Base-by-base conservation (phyloP, 1,140 invertebrate species). In the Anoplophora glabripennis region DNA sequence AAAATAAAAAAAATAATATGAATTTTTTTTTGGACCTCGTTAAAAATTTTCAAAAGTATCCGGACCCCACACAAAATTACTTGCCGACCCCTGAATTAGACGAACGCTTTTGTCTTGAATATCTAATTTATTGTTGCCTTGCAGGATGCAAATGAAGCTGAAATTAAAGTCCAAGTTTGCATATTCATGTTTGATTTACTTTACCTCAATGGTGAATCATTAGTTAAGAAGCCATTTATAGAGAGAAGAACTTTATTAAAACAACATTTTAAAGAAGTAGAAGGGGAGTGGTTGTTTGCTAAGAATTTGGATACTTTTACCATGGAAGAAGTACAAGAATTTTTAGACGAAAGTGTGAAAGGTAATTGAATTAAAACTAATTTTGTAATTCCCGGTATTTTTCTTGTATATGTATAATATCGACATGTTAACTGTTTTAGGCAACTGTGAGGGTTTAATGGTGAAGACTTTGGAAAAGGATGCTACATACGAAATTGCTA, bases 361-460 rank as follows among this genome's bases (percentile, higher is more conserved):
- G 72, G 69, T 71, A 49, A 28, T 28, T 3, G 21, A 28, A 5
- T 3, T 3, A 28, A 28, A 28, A 28, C 5, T 28, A 28, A 28
- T 28, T 28, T 28, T 5, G 5, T 28, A 28, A 28, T 3, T 28
- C 21, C 21, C 2, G 3, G 5, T 28, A 2, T 28, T 28, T 28
- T 28, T 28, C 21, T 3, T 28, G 21, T 5, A 28, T 28, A 3
- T 28, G 21, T 28, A 28, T 3, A 28, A n/a, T n/a, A n/a, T n/a
- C n/a, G n/a, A 4, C 9, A 35, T n/a, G n/a, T 21, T 7, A 12
- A 12, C 46, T 47, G 17, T 64, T 53, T 46, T 61, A 89, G 89
- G 91, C 34, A 96, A 96, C 73, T 99, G 97, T 77, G 98, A 99
- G 81, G 97, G 98, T 9, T 79, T 99, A 7, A 99, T 99, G 97